Base-by-base conservation (phyloP, 1,140 invertebrate species). In the Aphelenchoides avenae region DNA sequence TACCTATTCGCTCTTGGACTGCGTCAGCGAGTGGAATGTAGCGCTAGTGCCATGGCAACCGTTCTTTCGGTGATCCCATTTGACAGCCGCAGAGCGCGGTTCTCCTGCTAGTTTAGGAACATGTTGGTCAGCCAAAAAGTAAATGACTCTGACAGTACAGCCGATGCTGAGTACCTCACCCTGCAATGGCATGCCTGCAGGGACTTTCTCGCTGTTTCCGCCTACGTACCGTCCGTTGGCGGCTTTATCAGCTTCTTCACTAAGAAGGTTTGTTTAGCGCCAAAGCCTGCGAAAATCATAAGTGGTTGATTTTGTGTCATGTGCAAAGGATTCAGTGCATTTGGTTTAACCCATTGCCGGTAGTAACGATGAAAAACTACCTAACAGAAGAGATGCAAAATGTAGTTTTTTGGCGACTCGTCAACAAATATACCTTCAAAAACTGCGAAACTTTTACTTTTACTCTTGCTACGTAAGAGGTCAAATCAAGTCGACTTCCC, bases 221-320 rank as follows among this genome's bases (percentile, higher is more conserved):
- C 87, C 2, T 90, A 86, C 77, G 87, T 86, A 67, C 86, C 89
- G 78, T 87, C 89, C 55, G 86, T 84, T 71, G 89, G 89, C 29
- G 89, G 89, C 57, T 86, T 86, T 61, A 86, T 92, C 1, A 87
- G 84, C 50, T 85, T 95, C 58, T 91, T 89, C 73, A 86, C 89
- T 73, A 89, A 92, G 81, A 83, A 85, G 76, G 87, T 88, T n/a
- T n/a, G n/a, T n/a, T n/a, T n/a, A n/a, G n/a, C n/a, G n/a, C n/a
- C n/a, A n/a, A n/a, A n/a, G n/a, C n/a, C n/a, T n/a, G n/a, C n/a
- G n/a, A n/a, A n/a, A n/a, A n/a, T n/a, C n/a, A n/a, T n/a, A n/a
- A n/a, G n/a, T n/a, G n/a, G n/a, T n/a, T n/a, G n/a, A n/a, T n/a
- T n/a, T n/a, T n/a, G n/a, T n/a, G n/a, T n/a, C n/a, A n/a, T n/a